Evolutionary conservation across 2,113 vertebrate genomes (phyloP), one percentile per base, ranked within the genome.

Genomic region (Arizona elegans): DNA sequence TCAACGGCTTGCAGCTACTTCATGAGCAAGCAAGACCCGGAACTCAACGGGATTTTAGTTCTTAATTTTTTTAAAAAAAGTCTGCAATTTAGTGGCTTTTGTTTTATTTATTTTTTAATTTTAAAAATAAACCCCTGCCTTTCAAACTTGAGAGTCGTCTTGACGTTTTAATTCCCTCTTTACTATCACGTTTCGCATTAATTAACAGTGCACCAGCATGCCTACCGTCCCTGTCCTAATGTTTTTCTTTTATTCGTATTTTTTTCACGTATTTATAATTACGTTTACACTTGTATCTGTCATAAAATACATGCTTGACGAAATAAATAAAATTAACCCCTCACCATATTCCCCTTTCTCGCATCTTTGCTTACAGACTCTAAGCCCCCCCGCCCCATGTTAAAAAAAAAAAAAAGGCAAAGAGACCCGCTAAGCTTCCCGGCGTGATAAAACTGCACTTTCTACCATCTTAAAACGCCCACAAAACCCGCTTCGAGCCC

Each of bases 391-490:
- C n/a, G n/a, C n/a, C 43, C 43, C 10, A 81, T 13, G 23, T 23
- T 2, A 56, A 56, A 56, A 19, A 56, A 56, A 55, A 58, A 56
- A 88, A 56, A 33, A 17, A 9, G 3, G 43, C 7, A 62, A 38
- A 5, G 1, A 19, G 5, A 8, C 43, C 23, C 50, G 47, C 24
- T 26, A 29, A 24, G 3, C 5, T 58, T 29, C 86, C 58, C 9
- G 19, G n/a, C 3, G 23, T 5, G n/a, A 17, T 17, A 29, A 19
- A 11, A 54, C 0, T 5, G 9, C 56, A 13, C 9, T 47, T 88
- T 8, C 87, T 89, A 56, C 92, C 92, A 92, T 89, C 89, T 92
- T 89, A 86, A 56, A 38, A 21, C 54, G 6, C 17, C 92, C 52
- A 52, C 12, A 33, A 81, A 62, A 50, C 23, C 24, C 5, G 0